phyloP scores from a whole-genome alignment of 1,140 invertebrate genomes.

The Brachionus angularis region DNA sequence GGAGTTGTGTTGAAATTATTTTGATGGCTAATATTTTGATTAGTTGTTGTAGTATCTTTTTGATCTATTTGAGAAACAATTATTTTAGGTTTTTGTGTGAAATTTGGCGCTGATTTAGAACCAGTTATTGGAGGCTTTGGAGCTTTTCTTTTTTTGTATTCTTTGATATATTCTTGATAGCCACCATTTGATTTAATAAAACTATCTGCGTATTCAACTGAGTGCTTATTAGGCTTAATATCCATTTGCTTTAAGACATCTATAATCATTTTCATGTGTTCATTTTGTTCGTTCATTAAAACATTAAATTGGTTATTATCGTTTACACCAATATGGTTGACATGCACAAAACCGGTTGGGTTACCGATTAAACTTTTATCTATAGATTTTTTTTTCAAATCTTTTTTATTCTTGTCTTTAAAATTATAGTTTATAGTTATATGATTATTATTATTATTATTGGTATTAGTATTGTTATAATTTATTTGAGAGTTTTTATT shows the following conservation, averaged over 20 bases:
- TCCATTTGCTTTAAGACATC: conserved; percentile 35
- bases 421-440: conserved; percentile 4
- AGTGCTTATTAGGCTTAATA: conserved; percentile 28
- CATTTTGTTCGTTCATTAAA: conserved; percentile 29
- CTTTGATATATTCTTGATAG: conserved; percentile 21
- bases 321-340: conserved; percentile 24
- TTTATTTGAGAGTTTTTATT: neutral
- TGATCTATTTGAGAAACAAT: neutral
- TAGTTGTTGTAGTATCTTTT: neutral
- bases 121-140: neutral
- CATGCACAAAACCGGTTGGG: conserved; percentile 34
- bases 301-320: conserved; percentile 31
- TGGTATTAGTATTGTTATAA: neutral
- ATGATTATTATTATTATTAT: neutral
- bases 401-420: conserved; percentile 12
- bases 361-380: conserved; percentile 23
- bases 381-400: conserved; percentile 14
- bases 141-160: neutral
- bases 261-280: conserved; percentile 23
- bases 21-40: neutral
- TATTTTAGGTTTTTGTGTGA: neutral
- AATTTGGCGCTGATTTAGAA: neutral
- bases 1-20: neutral
- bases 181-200: conserved; percentile 41
- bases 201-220: conserved; percentile 19